Evolutionary conservation across 35 echinoderm and acorn worm genomes (phyloP).

Genomic region (Chiridota heheva): DNA sequence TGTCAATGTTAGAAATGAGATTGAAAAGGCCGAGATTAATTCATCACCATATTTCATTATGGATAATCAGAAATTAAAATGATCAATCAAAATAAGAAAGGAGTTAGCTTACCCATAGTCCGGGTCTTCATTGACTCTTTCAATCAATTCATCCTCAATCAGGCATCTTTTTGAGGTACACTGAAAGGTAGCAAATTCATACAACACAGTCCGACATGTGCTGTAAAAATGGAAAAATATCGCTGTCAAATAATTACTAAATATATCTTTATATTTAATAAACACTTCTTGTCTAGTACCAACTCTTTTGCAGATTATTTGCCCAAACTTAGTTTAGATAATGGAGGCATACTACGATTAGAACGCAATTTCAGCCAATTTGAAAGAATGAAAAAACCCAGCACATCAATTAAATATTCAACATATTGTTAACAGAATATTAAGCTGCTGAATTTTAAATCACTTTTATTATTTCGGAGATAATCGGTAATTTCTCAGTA

Average conservation of each 20-base stretch:
- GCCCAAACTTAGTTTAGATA: background rate
- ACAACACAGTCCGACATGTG: constrained; percentile 14
- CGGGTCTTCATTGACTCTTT: constrained; percentile 24
- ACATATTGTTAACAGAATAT: no score
- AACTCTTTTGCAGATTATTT: no score
- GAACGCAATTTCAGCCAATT: background rate
- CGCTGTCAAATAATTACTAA: background rate
- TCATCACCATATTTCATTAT: background rate
- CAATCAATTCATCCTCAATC: constrained; percentile 39
- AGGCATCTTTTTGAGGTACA: constrained; percentile 51
- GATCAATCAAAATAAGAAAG: background rate
- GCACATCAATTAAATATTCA: no score
- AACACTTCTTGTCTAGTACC: no score
- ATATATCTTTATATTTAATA: no score
- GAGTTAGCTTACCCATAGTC: constrained; percentile 45
- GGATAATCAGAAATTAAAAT: background rate
- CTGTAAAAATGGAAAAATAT: background rate
- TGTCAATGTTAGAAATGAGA: no score
- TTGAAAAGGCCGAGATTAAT: background rate
- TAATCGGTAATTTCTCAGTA: no score
- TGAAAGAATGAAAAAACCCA: background rate
- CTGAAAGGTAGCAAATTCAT: constrained; percentile 28
- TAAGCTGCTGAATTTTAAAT: no score
- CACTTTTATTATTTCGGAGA: no score
- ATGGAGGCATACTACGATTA: background rate